These are phyloP conservation scores for Bergia sp. DNA, from an alignment of 92 coral and sea anemone genomes.

Conservation along the genomic window DNA sequence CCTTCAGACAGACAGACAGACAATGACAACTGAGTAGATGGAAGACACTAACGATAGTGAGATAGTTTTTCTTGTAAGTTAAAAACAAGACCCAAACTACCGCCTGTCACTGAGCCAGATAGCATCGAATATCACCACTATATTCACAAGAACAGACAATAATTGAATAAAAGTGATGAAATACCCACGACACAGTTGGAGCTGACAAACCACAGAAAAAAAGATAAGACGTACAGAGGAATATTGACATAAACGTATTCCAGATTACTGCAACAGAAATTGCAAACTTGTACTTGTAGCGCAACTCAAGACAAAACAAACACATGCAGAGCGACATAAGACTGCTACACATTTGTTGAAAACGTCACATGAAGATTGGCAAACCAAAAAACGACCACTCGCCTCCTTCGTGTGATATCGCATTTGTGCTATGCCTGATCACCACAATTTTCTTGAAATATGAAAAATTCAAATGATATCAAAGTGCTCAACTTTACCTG, in stretches of 20 bases:
- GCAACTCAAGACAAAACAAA: neutral
- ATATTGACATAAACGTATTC: neutral
- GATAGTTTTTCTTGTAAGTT: neutral
- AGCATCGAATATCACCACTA: neutral
- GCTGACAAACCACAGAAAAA: neutral
- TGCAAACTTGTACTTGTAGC: neutral
- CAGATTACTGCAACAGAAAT: neutral
- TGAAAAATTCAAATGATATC: too few relatives aligned
- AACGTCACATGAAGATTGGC: neutral
- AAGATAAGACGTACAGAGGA: neutral
- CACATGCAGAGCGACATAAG: slow-evolving; percentile 12
- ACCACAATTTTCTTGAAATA: neutral
- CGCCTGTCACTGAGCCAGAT: neutral
- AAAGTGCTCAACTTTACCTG: neutral
- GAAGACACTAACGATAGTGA: neutral
- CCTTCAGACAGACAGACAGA: neutral
- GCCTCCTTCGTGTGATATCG: too few relatives aligned
- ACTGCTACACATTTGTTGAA: neutral
- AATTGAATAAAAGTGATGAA: neutral
- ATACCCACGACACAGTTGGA: neutral
- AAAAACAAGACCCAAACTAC: neutral
- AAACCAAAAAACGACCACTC: neutral
- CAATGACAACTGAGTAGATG: neutral
- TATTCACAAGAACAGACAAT: neutral
- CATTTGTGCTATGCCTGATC: too few relatives aligned